Percentiles rank a stretch among this genome's conserved stretches.
Conservation (phyloP, 37 sponge, comb jelly and placozoan genomes). For the Agelas oroides region DNA sequence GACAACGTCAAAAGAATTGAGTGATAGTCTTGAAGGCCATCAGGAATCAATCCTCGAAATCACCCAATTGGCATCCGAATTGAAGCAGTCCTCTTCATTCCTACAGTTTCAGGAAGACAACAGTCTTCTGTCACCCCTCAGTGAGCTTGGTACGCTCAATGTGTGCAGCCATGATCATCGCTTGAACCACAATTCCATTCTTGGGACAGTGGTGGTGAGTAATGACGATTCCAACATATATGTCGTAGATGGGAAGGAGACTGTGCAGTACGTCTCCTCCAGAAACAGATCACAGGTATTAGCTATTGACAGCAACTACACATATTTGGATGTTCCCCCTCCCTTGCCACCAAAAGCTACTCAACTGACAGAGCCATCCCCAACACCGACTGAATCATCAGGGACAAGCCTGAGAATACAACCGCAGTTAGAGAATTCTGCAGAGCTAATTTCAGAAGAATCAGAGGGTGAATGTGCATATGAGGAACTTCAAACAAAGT, state of each 20-base stretch:
- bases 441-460: too few species aligned
- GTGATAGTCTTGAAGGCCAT: slow-evolving; percentile 12
- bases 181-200: not conserved
- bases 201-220: not conserved
- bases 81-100: not conserved
- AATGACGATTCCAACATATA: slow-evolving; percentile 28
- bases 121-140: not conserved
- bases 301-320: too few species aligned
- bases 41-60: slow-evolving; percentile 12
- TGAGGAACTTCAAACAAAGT: not conserved
- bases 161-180: slow-evolving; percentile 1
- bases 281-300: too few species aligned
- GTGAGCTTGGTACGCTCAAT: slow-evolving; percentile 20
- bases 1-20: not conserved
- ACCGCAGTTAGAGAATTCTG: too few species aligned
- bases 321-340: too few species aligned
- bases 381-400: too few species aligned
- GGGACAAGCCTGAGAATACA: too few species aligned
- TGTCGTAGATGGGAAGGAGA: too few species aligned
- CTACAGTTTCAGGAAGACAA: not conserved
- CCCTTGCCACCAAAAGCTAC: too few species aligned
- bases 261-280: too few species aligned
- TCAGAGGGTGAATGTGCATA: too few species aligned
- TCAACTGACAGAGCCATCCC: too few species aligned
- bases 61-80: not conserved